Percentiles rank a stretch among this genome's conserved stretches.
phyloP scores from a whole-genome alignment of 1,140 invertebrate species.

The Eupeodes corollae region DNA sequence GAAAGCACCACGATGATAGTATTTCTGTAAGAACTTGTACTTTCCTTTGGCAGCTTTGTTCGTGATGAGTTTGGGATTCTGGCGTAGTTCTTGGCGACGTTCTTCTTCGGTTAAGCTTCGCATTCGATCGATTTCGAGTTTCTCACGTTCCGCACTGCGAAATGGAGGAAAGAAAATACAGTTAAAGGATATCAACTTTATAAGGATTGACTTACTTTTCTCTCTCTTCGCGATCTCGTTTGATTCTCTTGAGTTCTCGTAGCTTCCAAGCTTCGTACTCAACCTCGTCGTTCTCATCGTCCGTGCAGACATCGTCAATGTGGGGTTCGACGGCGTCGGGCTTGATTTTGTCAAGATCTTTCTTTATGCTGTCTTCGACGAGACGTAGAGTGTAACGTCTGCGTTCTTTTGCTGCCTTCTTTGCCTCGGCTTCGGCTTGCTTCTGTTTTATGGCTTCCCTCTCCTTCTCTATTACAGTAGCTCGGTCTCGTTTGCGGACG shows the following conservation, averaged over 20 bases:
- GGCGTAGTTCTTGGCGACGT: conserved; percentile 68
- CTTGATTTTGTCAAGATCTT: conserved; percentile 47
- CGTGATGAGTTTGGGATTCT: conserved; percentile 88
- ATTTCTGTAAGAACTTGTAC: conserved; percentile 99
- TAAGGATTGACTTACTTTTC: conserved; percentile 58
- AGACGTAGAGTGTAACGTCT: conserved; percentile 75
- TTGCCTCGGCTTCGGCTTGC: conserved; percentile 65
- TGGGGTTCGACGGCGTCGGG: conserved; percentile 51
- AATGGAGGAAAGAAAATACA: conserved; percentile 11
- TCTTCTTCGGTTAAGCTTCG: conserved; percentile 96
- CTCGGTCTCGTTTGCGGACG: conserved; percentile 85
- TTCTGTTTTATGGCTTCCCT: conserved; percentile 75
- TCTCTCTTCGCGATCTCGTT: conserved; percentile 88
- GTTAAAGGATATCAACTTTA: neutral
- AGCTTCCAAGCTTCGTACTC: conserved; percentile 98
- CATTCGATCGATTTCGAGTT: conserved; percentile 80
- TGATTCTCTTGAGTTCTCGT: conserved; percentile 89
- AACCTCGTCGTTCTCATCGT: conserved; percentile 96
- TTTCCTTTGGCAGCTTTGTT: conserved; percentile 97
- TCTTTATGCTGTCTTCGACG: conserved; percentile 79
- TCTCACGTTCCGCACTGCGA: conserved; percentile 69
- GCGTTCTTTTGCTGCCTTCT: conserved; percentile 70
- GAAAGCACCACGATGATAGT: conserved; percentile 98
- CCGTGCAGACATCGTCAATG: conserved; percentile 85
- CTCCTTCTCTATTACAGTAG: conserved; percentile 91